Evolutionary conservation across 1,140 invertebrate species (phyloP).

Genomic region (Papilio helenus): DNA sequence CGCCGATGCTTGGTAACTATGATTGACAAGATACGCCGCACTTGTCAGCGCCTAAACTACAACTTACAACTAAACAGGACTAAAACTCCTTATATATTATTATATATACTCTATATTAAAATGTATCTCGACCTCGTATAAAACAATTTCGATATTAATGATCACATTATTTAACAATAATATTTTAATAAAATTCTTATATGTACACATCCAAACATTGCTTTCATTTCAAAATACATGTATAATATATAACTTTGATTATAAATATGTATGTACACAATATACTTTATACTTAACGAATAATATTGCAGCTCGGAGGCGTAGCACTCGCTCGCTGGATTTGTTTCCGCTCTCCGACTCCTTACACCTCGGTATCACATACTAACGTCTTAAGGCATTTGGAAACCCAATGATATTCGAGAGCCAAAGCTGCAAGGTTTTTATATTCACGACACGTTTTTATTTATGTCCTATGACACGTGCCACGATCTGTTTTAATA

Average conservation of each 20-base stretch:
- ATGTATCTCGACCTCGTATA: conserved; percentile 53
- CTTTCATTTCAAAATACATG: conserved; percentile 66
- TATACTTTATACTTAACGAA: conserved; percentile 75
- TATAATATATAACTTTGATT: conserved; percentile 67
- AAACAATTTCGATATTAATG: conserved; percentile 65
- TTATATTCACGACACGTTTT: neutral
- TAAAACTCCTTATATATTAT: conserved; percentile 41
- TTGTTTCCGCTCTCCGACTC: conserved; percentile 46
- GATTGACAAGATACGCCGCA: conserved; percentile 47
- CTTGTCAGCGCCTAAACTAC: conserved; percentile 37
- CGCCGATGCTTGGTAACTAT: conserved; percentile 54
- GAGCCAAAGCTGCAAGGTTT: neutral
- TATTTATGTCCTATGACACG: neutral
- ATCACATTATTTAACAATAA: conserved; percentile 79
- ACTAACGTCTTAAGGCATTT: conserved; percentile 41
- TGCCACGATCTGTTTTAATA: neutral
- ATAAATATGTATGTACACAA: conserved; percentile 74
- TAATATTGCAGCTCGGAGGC: conserved; percentile 80
- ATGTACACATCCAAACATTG: conserved; percentile 73
- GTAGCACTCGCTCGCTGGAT: conserved; percentile 54
- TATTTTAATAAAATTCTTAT: conserved; percentile 70
- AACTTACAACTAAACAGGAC: conserved; percentile 40
- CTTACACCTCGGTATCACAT: conserved; percentile 47
- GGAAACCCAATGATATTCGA: conserved; percentile 4
- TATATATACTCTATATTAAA: conserved; percentile 44